phyloP scores from a whole-genome alignment of 2,797 vertebrate species.

The Pseudochaenichthys georgianus region DNA sequence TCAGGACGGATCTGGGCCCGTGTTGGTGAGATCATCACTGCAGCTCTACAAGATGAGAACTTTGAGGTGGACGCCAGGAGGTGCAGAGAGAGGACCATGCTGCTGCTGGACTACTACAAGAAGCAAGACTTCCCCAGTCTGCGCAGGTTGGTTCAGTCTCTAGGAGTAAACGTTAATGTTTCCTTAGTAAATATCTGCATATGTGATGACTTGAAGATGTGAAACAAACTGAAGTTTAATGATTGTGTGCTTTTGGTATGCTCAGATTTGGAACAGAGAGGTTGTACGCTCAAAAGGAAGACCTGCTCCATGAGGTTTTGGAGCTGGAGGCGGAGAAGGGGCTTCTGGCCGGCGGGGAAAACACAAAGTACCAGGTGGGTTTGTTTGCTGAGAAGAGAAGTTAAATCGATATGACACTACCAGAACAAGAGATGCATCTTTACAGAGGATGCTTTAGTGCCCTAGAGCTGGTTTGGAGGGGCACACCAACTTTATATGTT shows the following conservation, averaged over 20 bases:
- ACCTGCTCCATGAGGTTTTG: constrained; percentile 85
- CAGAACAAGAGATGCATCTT: neutral
- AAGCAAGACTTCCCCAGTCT: constrained; percentile 86
- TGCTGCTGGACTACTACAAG: constrained; percentile 88
- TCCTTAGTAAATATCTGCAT: neutral
- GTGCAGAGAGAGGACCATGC: constrained; percentile 87
- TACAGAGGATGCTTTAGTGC: neutral
- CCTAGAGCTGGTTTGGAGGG: neutral
- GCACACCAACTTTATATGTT: neutral
- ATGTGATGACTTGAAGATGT: neutral
- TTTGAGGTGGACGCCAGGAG: constrained; percentile 87
- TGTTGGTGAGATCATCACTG: constrained; percentile 85
- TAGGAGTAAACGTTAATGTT: neutral
- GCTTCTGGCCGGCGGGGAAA: constrained; percentile 73
- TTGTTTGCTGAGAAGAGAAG: neutral
- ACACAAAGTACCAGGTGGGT: constrained; percentile 76
- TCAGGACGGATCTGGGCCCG: constrained; percentile 83
- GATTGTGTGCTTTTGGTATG: constrained; percentile 9
- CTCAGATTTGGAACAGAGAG: constrained; percentile 86
- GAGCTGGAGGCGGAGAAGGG: constrained; percentile 87
- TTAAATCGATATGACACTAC: neutral
- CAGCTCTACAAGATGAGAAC: constrained; percentile 83
- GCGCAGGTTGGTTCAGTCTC: constrained; percentile 75
- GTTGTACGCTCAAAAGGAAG: constrained; percentile 86
- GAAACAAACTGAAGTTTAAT: neutral